Percentiles rank a stretch among this genome's conserved stretches.
phyloP scores from a whole-genome alignment of 2,113 vertebrate genomes.

The Cyanoramphus novaezelandiae region DNA sequence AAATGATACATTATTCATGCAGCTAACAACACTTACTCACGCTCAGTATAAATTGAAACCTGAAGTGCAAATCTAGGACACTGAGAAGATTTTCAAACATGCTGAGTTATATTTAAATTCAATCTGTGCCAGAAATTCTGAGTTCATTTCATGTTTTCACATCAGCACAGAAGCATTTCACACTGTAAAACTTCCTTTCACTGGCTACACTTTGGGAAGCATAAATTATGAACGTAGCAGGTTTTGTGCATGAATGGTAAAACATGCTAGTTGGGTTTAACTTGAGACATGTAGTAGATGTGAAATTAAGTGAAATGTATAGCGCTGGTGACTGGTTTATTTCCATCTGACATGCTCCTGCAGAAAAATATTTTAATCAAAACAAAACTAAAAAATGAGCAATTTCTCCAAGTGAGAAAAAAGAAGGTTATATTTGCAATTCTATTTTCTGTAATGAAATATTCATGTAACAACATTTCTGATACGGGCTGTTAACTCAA shows the following conservation, averaged over 20 bases:
- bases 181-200: not conserved
- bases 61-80: constrained; percentile 47
- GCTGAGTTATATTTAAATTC: constrained; percentile 51
- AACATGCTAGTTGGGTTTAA: not conserved
- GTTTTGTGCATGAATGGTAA: not conserved
- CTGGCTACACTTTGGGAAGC: not conserved
- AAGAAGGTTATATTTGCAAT: not conserved
- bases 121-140: constrained; percentile 3
- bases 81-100: not conserved
- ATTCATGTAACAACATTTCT: not conserved
- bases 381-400: not conserved
- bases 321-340: not conserved
- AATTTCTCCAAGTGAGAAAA: not conserved
- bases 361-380: not conserved
- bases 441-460: not conserved
- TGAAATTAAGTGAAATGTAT: not conserved
- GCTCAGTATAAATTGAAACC: constrained; percentile 26
- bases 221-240: not conserved
- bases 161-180: not conserved
- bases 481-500: not conserved
- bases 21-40: constrained; percentile 29
- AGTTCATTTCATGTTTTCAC: constrained; percentile 26
- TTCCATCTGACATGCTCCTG: not conserved
- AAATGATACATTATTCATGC: constrained; percentile 51
- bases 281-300: not conserved